A percentile compares a stretch with the other conserved stretches of the same genome.
Evolutionary conservation across 2,888 invertebrate genomes (phyloP).

Genomic region (Pachydiplax longipennis): DNA sequence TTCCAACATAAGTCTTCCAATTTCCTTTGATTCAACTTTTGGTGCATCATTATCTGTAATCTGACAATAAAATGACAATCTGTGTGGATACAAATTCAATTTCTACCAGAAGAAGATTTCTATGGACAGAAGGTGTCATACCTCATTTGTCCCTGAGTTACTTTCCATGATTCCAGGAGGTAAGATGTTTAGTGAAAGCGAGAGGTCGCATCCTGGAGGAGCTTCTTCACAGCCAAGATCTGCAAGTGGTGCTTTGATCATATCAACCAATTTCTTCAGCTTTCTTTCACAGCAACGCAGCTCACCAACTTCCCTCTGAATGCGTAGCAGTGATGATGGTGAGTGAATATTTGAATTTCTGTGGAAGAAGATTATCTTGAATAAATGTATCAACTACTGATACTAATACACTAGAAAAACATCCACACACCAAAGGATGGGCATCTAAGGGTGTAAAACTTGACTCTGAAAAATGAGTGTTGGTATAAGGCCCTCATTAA

Average conservation of each 20-base stretch:
- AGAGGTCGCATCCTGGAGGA: constrained; percentile 82
- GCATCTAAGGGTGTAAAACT: too few species aligned
- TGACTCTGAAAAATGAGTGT: too few species aligned
- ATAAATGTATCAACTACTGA: too few species aligned
- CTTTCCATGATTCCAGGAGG: background rate
- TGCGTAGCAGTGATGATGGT: background rate
- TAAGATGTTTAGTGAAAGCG: constrained; percentile 53
- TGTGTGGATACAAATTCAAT: too few species aligned
- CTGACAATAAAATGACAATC: too few species aligned
- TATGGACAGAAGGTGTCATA: background rate
- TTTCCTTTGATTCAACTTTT: too few species aligned
- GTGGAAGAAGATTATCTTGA: background rate
- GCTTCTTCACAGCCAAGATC: constrained; percentile 88
- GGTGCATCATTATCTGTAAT: too few species aligned
- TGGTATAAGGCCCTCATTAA: too few species aligned
- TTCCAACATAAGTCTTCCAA: too few species aligned
- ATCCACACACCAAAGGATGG: too few species aligned
- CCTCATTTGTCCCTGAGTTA: background rate
- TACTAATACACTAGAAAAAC: too few species aligned
- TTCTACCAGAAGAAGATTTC: too few species aligned
- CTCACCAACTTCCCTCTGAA: constrained; percentile 76
- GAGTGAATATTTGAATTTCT: background rate
- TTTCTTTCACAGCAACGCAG: constrained; percentile 84
- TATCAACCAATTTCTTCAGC: constrained; percentile 80
- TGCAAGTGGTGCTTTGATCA: constrained; percentile 83